These are phyloP conservation scores for Margarornis squamiger DNA, from an alignment of 2,797 vertebrate species.

Conservation along the genomic window DNA sequence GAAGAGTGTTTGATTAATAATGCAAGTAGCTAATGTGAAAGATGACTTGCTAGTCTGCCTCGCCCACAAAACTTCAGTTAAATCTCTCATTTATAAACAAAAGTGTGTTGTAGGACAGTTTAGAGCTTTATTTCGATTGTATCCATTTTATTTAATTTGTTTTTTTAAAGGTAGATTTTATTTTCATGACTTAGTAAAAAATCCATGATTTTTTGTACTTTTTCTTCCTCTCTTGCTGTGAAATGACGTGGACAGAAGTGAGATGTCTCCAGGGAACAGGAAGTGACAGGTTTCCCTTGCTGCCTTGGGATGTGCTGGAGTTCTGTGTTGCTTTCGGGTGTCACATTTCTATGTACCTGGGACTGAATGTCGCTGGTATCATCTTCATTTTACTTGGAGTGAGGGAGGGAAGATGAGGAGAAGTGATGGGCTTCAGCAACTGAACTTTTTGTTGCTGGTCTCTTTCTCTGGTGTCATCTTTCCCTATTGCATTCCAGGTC, in stretches of 20 bases:
- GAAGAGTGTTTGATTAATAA: not conserved
- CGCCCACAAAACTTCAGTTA: not conserved
- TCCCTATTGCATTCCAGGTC: not conserved
- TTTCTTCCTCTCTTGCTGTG: not conserved
- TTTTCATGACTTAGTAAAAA: not conserved
- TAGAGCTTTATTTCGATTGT: not conserved
- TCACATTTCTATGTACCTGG: not conserved
- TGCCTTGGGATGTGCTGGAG: not conserved
- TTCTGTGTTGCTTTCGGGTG: not conserved
- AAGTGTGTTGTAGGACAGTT: not conserved
- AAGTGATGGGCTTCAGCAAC: not conserved
- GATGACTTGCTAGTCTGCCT: not conserved
- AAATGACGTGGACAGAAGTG: not conserved
- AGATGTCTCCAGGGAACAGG: not conserved
- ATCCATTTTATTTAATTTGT: too few species aligned
- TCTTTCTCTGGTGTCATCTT: conserved; percentile 13
- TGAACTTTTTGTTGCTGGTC: not conserved
- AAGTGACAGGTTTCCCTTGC: not conserved
- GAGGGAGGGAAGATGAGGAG: not conserved
- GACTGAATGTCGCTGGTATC: not conserved
- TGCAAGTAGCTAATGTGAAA: not conserved
- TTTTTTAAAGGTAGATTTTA: not conserved
- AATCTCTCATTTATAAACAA: not conserved
- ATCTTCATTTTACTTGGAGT: not conserved
- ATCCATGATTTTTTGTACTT: not conserved